A percentile compares a stretch with the other conserved stretches of the same genome.
These are phyloP conservation scores for Frieseomelitta varia DNA, from an alignment of 1,140 invertebrate species.

Conservation along the genomic window DNA sequence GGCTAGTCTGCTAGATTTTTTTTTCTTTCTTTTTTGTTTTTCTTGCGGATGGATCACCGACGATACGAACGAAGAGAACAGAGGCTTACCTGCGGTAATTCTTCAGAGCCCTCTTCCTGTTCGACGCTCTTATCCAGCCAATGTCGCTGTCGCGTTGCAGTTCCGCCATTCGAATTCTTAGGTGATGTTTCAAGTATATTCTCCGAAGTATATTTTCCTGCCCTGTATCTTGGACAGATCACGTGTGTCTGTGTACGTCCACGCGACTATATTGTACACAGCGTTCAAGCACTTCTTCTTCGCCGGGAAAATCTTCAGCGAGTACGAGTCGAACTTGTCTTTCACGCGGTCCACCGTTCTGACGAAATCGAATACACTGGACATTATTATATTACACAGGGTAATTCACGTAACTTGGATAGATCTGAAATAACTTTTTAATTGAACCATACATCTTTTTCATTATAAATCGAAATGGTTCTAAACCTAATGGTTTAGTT, in stretches of 20 bases:
- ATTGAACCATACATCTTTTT: too few relatives aligned
- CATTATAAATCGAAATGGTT: too few relatives aligned
- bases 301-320: conserved; percentile 63
- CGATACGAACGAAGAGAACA: too few relatives aligned
- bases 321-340: conserved; percentile 68
- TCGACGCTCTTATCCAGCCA: conserved; percentile 64
- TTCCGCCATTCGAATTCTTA: conserved; percentile 61
- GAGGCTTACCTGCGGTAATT: conserved; percentile 52
- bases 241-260: conserved; percentile 70
- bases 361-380: neutral
- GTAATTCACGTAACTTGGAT: too few relatives aligned
- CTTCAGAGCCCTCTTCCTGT: conserved; percentile 56
- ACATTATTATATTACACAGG: too few relatives aligned
- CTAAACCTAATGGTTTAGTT: too few relatives aligned
- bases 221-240: conserved; percentile 58
- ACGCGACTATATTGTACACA: conserved; percentile 70
- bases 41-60: too few relatives aligned
- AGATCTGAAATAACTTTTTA: too few relatives aligned
- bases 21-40: too few relatives aligned
- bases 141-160: conserved; percentile 72
- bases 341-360: conserved; percentile 67
- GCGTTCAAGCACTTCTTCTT: conserved; percentile 65
- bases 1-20: conserved; percentile 57
- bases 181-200: conserved; percentile 68
- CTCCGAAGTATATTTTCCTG: conserved; percentile 36